phyloP scores from a whole-genome alignment of 1,140 invertebrate genomes.

The Neelides sp. region DNA sequence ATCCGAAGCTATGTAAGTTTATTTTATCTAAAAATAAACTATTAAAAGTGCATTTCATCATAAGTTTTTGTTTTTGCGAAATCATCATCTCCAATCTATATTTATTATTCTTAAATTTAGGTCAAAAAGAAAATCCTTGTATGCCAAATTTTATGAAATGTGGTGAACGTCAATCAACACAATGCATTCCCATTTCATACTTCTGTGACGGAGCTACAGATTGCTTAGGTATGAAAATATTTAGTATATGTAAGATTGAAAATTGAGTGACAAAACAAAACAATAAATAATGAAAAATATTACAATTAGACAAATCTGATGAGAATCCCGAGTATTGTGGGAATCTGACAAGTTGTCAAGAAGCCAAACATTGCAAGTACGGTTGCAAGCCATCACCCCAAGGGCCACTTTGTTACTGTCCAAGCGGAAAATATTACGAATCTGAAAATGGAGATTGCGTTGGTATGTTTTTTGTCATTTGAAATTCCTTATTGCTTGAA shows the following conservation, averaged over 20 bases:
- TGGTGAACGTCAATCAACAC: slow-evolving; percentile 40
- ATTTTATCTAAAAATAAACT: no score
- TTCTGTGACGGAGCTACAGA: slow-evolving; percentile 43
- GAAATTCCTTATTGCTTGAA: slow-evolving; percentile 1
- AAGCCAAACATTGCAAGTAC: slow-evolving; percentile 48
- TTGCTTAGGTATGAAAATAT: slow-evolving; percentile 33
- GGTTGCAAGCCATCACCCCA: slow-evolving; percentile 50
- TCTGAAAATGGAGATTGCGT: slow-evolving; percentile 48
- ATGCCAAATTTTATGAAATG: slow-evolving; percentile 47
- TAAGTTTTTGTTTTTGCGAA: background rate
- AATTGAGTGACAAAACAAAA: slow-evolving; percentile 31
- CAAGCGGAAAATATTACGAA: slow-evolving; percentile 35
- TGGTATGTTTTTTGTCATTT: slow-evolving; percentile 37
- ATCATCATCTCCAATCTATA: background rate
- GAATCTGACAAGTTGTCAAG: slow-evolving; percentile 42
- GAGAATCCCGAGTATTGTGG: slow-evolving; percentile 43
- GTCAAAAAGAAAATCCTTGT: slow-evolving; percentile 41
- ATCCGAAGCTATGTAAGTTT: slow-evolving; percentile 21
- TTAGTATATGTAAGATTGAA: background rate
- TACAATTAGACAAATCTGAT: background rate
- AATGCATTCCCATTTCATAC: slow-evolving; percentile 38
- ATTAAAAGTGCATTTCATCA: background rate
- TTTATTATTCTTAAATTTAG: slow-evolving; percentile 32
- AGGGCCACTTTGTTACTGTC: slow-evolving; percentile 60
- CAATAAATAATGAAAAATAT: slow-evolving; percentile 30